phyloP scores from a whole-genome alignment of 2,888 invertebrate genomes.

The Timema podura region DNA sequence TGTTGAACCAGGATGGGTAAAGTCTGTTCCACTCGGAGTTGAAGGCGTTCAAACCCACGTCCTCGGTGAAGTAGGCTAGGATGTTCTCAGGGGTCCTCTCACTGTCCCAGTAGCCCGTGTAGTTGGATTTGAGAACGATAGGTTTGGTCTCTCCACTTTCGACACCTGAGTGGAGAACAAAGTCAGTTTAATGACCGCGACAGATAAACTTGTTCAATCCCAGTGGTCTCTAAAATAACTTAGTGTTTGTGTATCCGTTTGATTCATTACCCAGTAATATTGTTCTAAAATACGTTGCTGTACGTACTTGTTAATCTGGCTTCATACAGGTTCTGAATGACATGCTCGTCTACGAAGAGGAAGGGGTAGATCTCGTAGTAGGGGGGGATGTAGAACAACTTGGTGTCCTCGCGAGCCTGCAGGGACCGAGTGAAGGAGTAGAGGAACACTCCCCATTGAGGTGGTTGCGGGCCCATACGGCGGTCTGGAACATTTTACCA shows the following conservation, averaged over 20 bases:
- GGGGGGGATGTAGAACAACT: constrained; percentile 57
- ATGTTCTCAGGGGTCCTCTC: constrained; percentile 54
- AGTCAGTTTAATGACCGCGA: no score
- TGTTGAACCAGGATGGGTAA: constrained; percentile 62
- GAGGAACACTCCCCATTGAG: constrained; percentile 62
- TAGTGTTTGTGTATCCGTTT: no score
- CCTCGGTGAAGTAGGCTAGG: constrained; percentile 68
- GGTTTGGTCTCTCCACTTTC: constrained; percentile 44
- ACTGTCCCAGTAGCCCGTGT: constrained; percentile 50
- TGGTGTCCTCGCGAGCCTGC: constrained; percentile 55
- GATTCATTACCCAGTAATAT: not conserved
- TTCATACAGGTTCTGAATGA: constrained; percentile 49
- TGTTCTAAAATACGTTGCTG: not conserved
- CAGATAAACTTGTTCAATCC: no score
- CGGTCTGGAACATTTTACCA: constrained; percentile 44
- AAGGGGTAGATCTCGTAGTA: constrained; percentile 64
- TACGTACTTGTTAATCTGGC: constrained; percentile 18
- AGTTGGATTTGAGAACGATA: constrained; percentile 60
- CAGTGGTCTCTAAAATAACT: no score
- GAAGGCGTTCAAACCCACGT: constrained; percentile 61
- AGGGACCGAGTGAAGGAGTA: constrained; percentile 59
- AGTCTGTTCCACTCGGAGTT: constrained; percentile 55
- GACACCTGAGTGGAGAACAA: constrained; percentile 9
- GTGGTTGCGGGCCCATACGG: constrained; percentile 61
- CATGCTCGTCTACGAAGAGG: constrained; percentile 58